phyloP scores from a whole-genome alignment of 2,888 invertebrate genomes.

The Habroteleia sp. region DNA sequence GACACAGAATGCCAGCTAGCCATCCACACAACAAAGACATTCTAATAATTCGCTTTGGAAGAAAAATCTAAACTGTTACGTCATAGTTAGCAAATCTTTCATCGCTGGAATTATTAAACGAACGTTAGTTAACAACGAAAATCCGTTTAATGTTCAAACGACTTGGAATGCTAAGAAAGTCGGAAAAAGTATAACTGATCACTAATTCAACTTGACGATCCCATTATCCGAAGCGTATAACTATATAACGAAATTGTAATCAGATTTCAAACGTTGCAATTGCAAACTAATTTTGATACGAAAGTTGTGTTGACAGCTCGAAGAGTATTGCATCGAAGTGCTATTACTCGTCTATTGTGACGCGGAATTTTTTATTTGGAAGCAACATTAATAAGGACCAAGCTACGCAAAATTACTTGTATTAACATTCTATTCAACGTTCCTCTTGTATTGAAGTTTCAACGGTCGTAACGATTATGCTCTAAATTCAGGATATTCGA shows the following conservation, averaged over 20 bases:
- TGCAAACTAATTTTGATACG: constrained; percentile 55
- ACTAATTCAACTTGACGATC: constrained; percentile 9
- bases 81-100: too few species aligned
- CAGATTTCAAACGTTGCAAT: constrained; percentile 34
- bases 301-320: constrained; percentile 50
- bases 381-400: constrained; percentile 46
- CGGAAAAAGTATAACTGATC: too few species aligned
- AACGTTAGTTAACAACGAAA: too few species aligned
- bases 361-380: constrained; percentile 60
- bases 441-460: constrained; percentile 56
- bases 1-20: constrained; percentile 9
- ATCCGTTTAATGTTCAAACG: too few species aligned
- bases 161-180: too few species aligned
- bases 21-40: constrained; percentile 23
- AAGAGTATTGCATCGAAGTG: constrained; percentile 50
- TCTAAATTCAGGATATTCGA: constrained; percentile 63
- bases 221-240: constrained; percentile 9
- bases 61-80: background rate
- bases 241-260: constrained; percentile 31
- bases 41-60: constrained; percentile 3
- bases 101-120: too few species aligned
- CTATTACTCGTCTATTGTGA: constrained; percentile 56
- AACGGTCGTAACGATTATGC: constrained; percentile 61
- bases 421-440: constrained; percentile 69
- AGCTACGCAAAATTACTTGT: constrained; percentile 64